phyloP scores from a whole-genome alignment of 1,140 invertebrate species.

The Nasonia vitripennis region DNA sequence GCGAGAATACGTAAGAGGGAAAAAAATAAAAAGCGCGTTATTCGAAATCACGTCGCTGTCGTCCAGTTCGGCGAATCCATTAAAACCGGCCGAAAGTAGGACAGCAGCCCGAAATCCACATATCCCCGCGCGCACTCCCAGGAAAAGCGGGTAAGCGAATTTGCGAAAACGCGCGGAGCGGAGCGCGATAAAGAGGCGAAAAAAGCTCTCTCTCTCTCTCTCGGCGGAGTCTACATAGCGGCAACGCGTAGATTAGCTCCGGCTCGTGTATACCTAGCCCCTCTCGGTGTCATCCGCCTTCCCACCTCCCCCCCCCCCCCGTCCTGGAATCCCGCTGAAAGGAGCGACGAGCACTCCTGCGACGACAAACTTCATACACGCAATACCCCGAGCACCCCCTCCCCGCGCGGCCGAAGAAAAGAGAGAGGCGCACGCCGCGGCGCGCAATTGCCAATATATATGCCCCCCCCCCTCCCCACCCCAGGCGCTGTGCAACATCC shows the following conservation, averaged over 20 bases:
- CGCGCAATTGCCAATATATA: slow-evolving; percentile 32
- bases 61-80: no score
- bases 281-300: not conserved
- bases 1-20: no score
- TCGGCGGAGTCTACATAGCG: not conserved
- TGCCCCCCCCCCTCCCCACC: not conserved
- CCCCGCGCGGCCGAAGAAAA: not conserved
- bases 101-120: no score
- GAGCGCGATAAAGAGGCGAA: not conserved
- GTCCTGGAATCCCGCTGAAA: slow-evolving; percentile 17
- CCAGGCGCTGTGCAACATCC: not conserved
- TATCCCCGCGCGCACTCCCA: no score
- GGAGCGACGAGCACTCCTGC: not conserved
- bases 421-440: slow-evolving; percentile 11
- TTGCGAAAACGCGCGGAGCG: not conserved
- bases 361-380: slow-evolving; percentile 35
- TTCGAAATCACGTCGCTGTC: no score
- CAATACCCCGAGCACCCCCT: not conserved
- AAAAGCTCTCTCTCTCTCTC: not conserved
- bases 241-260: slow-evolving; percentile 23
- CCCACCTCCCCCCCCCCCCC: not conserved
- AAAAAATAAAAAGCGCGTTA: no score
- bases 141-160: not conserved
- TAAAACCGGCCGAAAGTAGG: no score
- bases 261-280: not conserved